Evolutionary conservation across 2,113 vertebrate species (phyloP).

Genomic region (Spermophilus dauricus): DNA sequence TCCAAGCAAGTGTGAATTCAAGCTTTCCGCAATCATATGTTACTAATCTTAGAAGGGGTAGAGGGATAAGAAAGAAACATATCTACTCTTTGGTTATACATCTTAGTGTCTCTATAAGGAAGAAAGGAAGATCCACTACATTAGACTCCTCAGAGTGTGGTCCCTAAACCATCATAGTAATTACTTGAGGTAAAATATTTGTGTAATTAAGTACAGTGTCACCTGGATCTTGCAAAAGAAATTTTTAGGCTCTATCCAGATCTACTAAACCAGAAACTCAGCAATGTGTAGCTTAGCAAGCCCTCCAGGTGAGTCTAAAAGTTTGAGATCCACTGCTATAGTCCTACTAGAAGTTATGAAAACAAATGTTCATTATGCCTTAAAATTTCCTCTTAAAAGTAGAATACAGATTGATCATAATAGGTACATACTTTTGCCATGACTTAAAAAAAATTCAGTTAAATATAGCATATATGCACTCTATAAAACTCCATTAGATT

Average conservation of each 20-base stretch:
- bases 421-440: not conserved
- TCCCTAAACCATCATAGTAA: not conserved
- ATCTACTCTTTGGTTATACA: not conserved
- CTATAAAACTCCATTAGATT: not conserved
- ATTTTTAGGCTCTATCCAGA: not conserved
- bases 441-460: not conserved
- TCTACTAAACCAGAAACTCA: not conserved
- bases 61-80: not conserved
- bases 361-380: not conserved
- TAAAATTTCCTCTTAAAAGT: not conserved
- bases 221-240: not conserved
- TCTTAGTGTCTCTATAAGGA: not conserved
- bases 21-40: not conserved
- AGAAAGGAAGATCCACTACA: not conserved
- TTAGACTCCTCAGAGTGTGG: not conserved
- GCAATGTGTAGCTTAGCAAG: not conserved
- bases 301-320: not conserved
- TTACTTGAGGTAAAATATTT: too few relatives aligned
- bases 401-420: not conserved
- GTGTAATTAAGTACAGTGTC: not conserved
- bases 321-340: not conserved
- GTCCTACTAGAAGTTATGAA: not conserved
- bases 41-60: not conserved
- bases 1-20: conserved; percentile 36
- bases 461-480: not conserved